Percentiles rank a stretch among this genome's conserved stretches.
Evolutionary conservation across 30 jellyfish, hydroid and myxozoan genomes (phyloP).

Genomic region (Cassiopea andromeda): DNA sequence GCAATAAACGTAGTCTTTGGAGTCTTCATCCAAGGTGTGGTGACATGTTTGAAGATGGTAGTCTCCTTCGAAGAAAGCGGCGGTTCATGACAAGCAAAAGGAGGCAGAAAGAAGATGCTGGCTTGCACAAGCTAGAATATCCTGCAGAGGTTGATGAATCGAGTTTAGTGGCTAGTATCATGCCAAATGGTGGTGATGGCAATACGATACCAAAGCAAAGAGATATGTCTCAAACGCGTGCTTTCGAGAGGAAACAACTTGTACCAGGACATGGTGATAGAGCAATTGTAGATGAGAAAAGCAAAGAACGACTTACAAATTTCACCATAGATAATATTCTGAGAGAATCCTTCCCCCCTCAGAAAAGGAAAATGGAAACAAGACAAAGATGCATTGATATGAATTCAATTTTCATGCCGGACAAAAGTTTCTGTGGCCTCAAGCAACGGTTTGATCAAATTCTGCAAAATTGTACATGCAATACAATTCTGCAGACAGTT

Average conservation of each 20-base stretch:
- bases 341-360: slow-evolving; percentile 1
- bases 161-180: neutral
- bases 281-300: neutral
- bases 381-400: neutral
- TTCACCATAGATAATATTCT: slow-evolving; percentile 50
- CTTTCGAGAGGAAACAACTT: neutral
- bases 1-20: slow-evolving; percentile 94
- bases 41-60: slow-evolving; percentile 95
- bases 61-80: slow-evolving; percentile 89
- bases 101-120: slow-evolving; percentile 25
- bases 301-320: slow-evolving; percentile 9
- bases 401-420: neutral
- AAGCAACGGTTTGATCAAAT: neutral
- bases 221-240: neutral
- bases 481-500: neutral
- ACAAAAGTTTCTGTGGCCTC: neutral
- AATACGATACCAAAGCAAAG: neutral
- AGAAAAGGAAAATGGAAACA: neutral
- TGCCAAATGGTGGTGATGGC: neutral
- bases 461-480: neutral
- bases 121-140: neutral
- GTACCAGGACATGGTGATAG: neutral
- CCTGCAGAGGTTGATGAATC: neutral
- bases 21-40: slow-evolving; percentile 89
- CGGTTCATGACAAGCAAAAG: slow-evolving; percentile 58